Percentiles rank a stretch among this genome's conserved stretches.
phyloP scores from a whole-genome alignment of 2,113 vertebrate genomes.

The Microcebus murinus region DNA sequence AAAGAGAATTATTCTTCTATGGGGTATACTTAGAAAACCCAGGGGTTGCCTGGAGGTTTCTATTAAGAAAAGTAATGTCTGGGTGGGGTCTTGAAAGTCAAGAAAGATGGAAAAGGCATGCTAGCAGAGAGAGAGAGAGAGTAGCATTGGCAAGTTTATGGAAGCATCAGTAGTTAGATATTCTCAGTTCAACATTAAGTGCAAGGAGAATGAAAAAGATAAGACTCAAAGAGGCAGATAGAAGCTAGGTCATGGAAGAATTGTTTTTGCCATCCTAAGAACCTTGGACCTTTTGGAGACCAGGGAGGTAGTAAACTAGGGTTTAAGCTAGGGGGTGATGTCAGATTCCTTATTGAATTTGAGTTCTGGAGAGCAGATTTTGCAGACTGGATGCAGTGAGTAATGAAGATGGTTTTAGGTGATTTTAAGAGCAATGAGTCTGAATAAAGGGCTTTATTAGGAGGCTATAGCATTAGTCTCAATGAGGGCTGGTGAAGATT shows the following conservation, averaged over 20 bases:
- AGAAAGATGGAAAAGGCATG: background rate
- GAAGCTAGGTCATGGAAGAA: background rate
- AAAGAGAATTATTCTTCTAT: background rate
- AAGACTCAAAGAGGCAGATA: background rate
- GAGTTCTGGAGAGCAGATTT: background rate
- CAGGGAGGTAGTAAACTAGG: background rate
- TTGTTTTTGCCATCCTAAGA: background rate
- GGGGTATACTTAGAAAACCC: background rate
- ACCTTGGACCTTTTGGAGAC: background rate
- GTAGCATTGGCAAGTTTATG: background rate
- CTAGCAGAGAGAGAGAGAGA: background rate
- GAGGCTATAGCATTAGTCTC: background rate
- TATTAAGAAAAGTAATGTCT: background rate
- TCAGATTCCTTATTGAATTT: background rate
- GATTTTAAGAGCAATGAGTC: background rate
- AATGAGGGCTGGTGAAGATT: background rate
- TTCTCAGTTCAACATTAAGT: background rate
- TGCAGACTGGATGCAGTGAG: background rate
- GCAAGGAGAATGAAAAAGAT: background rate
- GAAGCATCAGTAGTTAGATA: background rate
- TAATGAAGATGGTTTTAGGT: background rate
- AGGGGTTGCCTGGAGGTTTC: background rate
- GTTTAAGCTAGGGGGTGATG: background rate
- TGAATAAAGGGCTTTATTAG: background rate
- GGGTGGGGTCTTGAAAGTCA: background rate